Evolutionary conservation across 2,888 invertebrate genomes (phyloP).

Genomic region (Eurytoma adleriae): DNA sequence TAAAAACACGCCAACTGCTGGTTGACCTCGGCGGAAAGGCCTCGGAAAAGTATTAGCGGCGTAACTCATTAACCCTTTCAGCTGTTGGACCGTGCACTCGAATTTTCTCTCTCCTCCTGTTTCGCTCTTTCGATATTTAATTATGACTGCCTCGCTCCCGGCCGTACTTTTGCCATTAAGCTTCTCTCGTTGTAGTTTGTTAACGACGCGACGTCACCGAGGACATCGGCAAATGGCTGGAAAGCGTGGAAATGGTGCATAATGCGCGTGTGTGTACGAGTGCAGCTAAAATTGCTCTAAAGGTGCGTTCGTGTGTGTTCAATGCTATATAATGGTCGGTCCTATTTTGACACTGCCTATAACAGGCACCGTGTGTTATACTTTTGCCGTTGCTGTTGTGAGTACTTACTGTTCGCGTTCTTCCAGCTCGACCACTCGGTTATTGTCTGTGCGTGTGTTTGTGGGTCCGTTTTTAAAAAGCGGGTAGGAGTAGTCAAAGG

Average conservation of each 20-base stretch:
- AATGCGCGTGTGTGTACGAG: conserved; percentile 5
- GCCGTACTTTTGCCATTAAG: conserved; percentile 8
- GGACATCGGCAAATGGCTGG: neutral
- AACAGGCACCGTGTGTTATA: neutral
- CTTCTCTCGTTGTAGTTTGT: conserved; percentile 32
- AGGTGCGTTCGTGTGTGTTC: conserved; percentile 50
- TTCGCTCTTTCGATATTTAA: conserved; percentile 1
- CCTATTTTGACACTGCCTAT: neutral
- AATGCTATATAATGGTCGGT: conserved; percentile 17
- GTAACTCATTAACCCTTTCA: neutral
- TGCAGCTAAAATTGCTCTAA: conserved; percentile 35
- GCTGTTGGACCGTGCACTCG: neutral
- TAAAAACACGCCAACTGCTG: no score
- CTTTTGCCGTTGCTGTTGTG: neutral
- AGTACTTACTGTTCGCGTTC: conserved; percentile 91
- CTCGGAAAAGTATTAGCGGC: neutral
- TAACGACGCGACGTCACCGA: conserved; percentile 20
- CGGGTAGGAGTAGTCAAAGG: conserved; percentile 67
- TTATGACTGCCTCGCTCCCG: neutral
- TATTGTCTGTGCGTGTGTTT: conserved; percentile 82
- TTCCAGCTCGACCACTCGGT: conserved; percentile 86
- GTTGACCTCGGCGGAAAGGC: neutral
- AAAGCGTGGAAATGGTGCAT: neutral
- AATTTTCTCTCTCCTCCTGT: neutral
- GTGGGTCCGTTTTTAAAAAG: conserved; percentile 77